These are phyloP conservation scores for Hofmannophila pseudospretella DNA, from an alignment of 2,888 invertebrate genomes.

Conservation along the genomic window DNA sequence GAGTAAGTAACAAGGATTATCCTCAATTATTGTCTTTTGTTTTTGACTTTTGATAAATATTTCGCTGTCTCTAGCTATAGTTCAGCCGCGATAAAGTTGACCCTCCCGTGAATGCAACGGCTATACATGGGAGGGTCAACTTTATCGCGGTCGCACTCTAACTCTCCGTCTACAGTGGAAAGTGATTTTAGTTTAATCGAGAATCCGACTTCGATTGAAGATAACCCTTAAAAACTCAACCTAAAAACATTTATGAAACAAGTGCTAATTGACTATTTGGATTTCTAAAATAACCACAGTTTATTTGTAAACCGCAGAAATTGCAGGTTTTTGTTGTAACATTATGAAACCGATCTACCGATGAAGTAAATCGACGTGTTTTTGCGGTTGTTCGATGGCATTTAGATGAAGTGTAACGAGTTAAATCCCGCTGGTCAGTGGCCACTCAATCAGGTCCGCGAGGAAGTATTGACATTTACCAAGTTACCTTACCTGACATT, in stretches of 20 bases:
- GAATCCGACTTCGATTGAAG: too few relatives aligned
- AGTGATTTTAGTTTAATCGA: too few relatives aligned
- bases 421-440: not conserved
- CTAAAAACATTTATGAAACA: slow-evolving; percentile 4
- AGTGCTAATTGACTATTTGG: slow-evolving; percentile 6
- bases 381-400: slow-evolving; percentile 23
- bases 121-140: too few relatives aligned
- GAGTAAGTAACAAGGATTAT: too few relatives aligned
- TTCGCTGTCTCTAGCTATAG: too few relatives aligned
- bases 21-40: too few relatives aligned
- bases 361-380: slow-evolving; percentile 23
- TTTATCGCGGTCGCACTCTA: too few relatives aligned
- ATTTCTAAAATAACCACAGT: slow-evolving; percentile 13
- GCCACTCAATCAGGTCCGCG: slow-evolving; percentile 1
- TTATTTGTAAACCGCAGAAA: slow-evolving; percentile 17
- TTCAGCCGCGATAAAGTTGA: too few relatives aligned
- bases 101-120: too few relatives aligned
- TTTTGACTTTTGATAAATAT: too few relatives aligned
- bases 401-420: slow-evolving; percentile 22
- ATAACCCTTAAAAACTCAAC: too few relatives aligned
- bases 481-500: slow-evolving; percentile 1
- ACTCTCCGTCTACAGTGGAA: too few relatives aligned
- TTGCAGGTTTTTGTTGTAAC: slow-evolving; percentile 15
- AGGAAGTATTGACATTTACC: slow-evolving; percentile 2
- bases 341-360: slow-evolving; percentile 26